Conservation (phyloP, 2,888 invertebrate genomes). For the Caenorhabditis sp. region DNA sequence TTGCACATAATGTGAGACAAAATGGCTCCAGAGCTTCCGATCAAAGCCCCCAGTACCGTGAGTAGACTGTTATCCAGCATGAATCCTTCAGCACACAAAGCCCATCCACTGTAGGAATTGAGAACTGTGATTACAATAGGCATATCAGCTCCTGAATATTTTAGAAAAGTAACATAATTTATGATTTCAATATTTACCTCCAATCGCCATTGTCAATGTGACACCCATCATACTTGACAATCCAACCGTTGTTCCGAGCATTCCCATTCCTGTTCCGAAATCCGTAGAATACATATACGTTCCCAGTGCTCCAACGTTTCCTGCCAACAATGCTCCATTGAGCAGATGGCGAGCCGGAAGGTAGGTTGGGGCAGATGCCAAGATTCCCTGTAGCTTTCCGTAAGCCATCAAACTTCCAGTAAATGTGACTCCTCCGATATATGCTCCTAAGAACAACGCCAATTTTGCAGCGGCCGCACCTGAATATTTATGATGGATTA, state of each 20-base stretch:
- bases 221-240: conserved; percentile 91
- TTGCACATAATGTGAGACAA: conserved; percentile 96
- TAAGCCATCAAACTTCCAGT: conserved; percentile 93
- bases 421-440: conserved; percentile 93
- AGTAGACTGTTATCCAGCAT: conserved; percentile 94
- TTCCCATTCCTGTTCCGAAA: conserved; percentile 87
- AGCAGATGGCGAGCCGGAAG: conserved; percentile 91
- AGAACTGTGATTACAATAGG: conserved; percentile 94
- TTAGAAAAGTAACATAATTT: too few relatives aligned
- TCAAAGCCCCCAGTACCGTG: conserved; percentile 93
- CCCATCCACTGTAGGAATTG: conserved; percentile 95
- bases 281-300: conserved; percentile 84
- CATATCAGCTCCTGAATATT: conserved; percentile 91
- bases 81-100: conserved; percentile 94
- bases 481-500: conserved; percentile 24
- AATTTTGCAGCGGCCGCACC: conserved; percentile 89
- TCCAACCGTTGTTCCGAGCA: conserved; percentile 89
- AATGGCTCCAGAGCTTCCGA: conserved; percentile 94
- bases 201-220: conserved; percentile 92
- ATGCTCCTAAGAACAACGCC: conserved; percentile 91
- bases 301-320: conserved; percentile 88
- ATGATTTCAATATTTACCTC: conserved; percentile 86
- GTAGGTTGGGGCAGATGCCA: conserved; percentile 90
- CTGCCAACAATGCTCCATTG: conserved; percentile 86
- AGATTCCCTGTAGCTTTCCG: conserved; percentile 91